Evolutionary conservation across 2,888 invertebrate genomes (phyloP).

Genomic region (Tanaodytes sp.): DNA sequence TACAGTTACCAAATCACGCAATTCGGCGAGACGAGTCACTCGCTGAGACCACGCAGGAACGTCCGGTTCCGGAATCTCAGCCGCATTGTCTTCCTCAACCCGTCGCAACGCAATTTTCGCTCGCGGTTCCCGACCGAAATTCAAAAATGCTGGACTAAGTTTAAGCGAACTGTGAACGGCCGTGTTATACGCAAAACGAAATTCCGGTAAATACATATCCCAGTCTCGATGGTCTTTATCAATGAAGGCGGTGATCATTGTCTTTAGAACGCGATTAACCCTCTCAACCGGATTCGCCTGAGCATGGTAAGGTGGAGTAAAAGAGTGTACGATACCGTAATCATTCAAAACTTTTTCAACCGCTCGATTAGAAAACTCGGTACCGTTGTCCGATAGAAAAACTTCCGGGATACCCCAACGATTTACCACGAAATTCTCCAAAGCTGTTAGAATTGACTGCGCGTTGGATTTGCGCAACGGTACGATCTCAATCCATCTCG

Average conservation of each 20-base stretch:
- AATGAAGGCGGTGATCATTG: constrained; percentile 59
- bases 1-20: constrained; percentile 20
- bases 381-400: too few relatives aligned
- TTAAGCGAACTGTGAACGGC: constrained; percentile 14
- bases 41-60: constrained; percentile 1
- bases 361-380: constrained; percentile 21
- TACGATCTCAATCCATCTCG: too few relatives aligned
- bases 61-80: constrained; percentile 5
- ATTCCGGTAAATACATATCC: too few relatives aligned
- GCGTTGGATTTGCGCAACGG: too few relatives aligned
- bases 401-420: constrained; percentile 31
- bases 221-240: too few relatives aligned
- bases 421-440: constrained; percentile 30
- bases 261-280: constrained; percentile 56
- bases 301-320: constrained; percentile 23
- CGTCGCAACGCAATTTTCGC: neutral
- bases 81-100: neutral
- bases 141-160: too few relatives aligned
- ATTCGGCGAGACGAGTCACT: constrained; percentile 5
- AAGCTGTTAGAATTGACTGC: constrained; percentile 10
- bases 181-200: constrained; percentile 34
- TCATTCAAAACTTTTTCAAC: constrained; percentile 9
- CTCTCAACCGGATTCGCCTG: constrained; percentile 58
- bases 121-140: constrained; percentile 17
- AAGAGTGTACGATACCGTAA: constrained; percentile 13